These are phyloP conservation scores for Bugula neritina DNA, from an alignment of 2,888 invertebrate genomes.

Conservation along the genomic window DNA sequence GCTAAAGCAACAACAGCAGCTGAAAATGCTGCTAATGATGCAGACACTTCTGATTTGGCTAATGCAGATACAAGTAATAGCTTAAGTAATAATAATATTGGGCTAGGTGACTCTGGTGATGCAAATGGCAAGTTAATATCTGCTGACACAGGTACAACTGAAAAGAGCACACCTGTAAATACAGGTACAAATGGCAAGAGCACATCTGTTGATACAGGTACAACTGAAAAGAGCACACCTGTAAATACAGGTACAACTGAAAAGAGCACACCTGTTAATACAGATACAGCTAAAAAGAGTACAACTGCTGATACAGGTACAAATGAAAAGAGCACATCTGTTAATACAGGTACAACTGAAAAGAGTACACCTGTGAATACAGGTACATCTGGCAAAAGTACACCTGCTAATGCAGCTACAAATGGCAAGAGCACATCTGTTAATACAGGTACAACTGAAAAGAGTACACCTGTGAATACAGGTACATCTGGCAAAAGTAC, in stretches of 20 bases:
- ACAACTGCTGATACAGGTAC: too few species aligned
- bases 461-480: too few species aligned
- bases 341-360: background rate
- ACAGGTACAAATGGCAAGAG: background rate
- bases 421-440: too few species aligned
- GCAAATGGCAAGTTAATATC: background rate
- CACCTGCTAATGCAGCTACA: too few species aligned
- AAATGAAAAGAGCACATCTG: background rate
- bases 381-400: too few species aligned
- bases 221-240: background rate
- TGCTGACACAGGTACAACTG: background rate
- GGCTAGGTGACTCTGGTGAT: background rate
- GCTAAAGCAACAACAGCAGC: background rate
- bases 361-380: too few species aligned
- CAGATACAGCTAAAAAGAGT: background rate
- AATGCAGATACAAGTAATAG: background rate
- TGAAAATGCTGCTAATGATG: background rate
- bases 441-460: too few species aligned
- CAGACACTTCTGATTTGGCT: background rate
- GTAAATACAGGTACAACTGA: background rate
- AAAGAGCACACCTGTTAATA: background rate
- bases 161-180: too few species aligned
- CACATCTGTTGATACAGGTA: background rate
- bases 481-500: too few species aligned
- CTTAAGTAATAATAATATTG: background rate